Conservation (phyloP, 1,140 invertebrate species). For the Pseudomyrmex dendroicus region DNA sequence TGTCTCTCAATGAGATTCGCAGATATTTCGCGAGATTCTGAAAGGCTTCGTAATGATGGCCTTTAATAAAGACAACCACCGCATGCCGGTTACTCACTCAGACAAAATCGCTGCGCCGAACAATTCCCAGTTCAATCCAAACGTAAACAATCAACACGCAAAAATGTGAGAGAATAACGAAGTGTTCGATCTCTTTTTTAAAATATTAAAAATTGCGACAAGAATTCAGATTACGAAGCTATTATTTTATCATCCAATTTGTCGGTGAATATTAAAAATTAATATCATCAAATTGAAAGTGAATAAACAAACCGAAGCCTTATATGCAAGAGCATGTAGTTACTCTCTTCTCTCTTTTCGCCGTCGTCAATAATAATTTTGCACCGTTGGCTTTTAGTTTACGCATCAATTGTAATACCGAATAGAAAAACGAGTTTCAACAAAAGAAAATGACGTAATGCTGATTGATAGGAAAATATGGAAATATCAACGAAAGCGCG, state of each 20-base stretch:
- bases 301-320: neutral
- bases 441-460: constrained; percentile 10
- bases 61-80: constrained; percentile 23
- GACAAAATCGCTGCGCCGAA: neutral
- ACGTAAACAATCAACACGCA: neutral
- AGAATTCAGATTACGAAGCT: neutral
- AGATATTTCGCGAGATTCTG: constrained; percentile 25
- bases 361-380: constrained; percentile 6
- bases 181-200: neutral
- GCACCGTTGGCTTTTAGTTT: constrained; percentile 6
- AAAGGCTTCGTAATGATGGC: neutral
- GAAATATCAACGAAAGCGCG: no score
- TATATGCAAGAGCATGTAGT: neutral
- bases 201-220: neutral
- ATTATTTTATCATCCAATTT: neutral
- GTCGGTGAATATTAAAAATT: constrained; percentile 1
- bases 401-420: neutral
- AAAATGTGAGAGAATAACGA: neutral
- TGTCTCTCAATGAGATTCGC: constrained; percentile 24
- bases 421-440: neutral
- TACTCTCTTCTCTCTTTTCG: neutral
- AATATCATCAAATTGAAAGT: no score
- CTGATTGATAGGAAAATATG: neutral
- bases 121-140: neutral
- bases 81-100: neutral